Base-by-base conservation (phyloP, 1,140 invertebrate species). In the Nephila pilipes region DNA sequence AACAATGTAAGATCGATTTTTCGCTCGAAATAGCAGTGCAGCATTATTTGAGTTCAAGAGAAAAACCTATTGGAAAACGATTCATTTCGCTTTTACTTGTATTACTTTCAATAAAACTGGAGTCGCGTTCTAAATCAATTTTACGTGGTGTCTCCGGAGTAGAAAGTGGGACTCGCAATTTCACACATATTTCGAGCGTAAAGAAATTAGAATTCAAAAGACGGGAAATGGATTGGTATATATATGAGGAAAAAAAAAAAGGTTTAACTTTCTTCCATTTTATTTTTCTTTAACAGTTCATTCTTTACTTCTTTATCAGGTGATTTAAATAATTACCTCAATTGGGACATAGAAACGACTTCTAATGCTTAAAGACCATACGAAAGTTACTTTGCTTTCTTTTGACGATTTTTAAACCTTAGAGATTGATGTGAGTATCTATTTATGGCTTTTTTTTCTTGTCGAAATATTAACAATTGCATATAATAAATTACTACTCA, bases 51-150 rank as follows among this genome's bases (percentile, higher is more conserved):
- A 75, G 29, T 36, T 75, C 69, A 75, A 75, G 69, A 75, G 69
- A 75, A 69, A 60, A 75, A 75, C 32, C 69, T 75, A 75, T 75
- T 75, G 69, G 69, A 75, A 75, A 75, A 75, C 69, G 69, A 75
- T 75, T 75, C 69, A 75, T 75, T 75, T 75, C 69, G 32, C 69
- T 75, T n/a, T n/a, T n/a, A n/a, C n/a, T 75, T 75, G 36, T 75
- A 75, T 75, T 75, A 75, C 69, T 75, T 75, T 75, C 69, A 75
- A 75, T 75, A 75, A 75, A 75, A 65, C 29, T 36, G 25, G 32
- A 75, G 69, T 75, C 69, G 16, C 69, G 69, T 5, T 75, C 16
- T 20, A 32, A 75, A 75, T 75, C 29, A 29, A 75, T 29, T 75
- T 75, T 75, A 75, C 69, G 69, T 18, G 69, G 69, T 75, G 16